Evolutionary conservation across 30 jellyfish, hydroid and myxozoan genomes (phyloP).

Genomic region (Calvadosia cruxmelitensis): DNA sequence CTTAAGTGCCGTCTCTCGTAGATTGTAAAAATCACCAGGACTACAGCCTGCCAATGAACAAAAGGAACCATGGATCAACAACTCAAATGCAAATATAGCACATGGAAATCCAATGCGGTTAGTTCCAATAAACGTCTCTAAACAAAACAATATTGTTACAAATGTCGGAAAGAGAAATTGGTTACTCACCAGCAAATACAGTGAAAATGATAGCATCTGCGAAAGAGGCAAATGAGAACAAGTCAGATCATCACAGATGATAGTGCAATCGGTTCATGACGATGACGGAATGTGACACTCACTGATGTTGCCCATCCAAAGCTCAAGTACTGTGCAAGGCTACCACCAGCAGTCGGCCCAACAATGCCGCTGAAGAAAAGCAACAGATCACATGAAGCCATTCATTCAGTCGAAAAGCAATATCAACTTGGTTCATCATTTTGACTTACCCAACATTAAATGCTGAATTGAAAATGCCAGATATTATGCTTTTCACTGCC

Average conservation of each 20-base stretch:
- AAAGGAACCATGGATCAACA: no score
- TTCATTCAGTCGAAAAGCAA: not conserved
- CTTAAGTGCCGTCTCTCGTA: not conserved
- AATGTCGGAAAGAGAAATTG: no score
- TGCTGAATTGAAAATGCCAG: slow-evolving; percentile 61
- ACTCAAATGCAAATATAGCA: no score
- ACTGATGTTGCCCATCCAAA: slow-evolving; percentile 84
- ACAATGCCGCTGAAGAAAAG: slow-evolving; percentile 40
- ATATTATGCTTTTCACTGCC: slow-evolving; percentile 39
- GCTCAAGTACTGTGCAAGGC: slow-evolving; percentile 17
- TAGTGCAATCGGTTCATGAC: no score
- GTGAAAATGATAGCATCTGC: no score
- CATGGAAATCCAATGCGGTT: no score
- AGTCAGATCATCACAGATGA: no score
- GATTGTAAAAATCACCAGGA: not conserved
- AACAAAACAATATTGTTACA: no score
- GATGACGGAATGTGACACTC: not conserved
- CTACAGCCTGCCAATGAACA: not conserved
- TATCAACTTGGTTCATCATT: not conserved
- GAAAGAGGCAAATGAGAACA: no score
- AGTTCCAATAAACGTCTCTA: no score
- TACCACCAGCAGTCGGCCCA: slow-evolving; percentile 78
- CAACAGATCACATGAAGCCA: not conserved
- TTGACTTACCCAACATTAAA: slow-evolving; percentile 68
- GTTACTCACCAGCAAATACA: no score